phyloP scores from a whole-genome alignment of 1,140 invertebrate genomes.

The Hetaerina americana region DNA sequence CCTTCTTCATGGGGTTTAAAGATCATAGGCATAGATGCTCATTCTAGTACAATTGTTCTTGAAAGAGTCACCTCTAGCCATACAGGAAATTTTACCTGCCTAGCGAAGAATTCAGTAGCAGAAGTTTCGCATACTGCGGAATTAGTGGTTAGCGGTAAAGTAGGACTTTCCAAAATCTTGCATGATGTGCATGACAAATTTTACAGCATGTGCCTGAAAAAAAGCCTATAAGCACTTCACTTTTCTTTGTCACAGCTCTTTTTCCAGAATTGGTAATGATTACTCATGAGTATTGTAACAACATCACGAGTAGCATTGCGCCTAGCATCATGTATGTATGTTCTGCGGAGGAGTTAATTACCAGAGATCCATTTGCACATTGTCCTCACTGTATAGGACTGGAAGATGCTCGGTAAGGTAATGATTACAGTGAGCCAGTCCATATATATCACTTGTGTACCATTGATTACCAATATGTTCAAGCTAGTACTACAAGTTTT shows the following conservation, averaged over 20 bases:
- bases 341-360: not conserved
- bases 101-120: conserved; percentile 23
- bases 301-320: not conserved
- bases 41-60: conserved; percentile 32
- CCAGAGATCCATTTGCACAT: not conserved
- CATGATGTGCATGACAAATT: not conserved
- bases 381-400: not conserved
- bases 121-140: conserved; percentile 18
- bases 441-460: not conserved
- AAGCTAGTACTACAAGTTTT: not conserved
- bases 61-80: conserved; percentile 25
- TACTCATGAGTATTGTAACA: not conserved
- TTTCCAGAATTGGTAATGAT: not conserved
- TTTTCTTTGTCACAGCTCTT: not conserved
- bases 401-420: not conserved
- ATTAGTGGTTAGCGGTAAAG: conserved; percentile 33
- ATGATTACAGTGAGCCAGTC: not conserved
- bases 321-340: not conserved
- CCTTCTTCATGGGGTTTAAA: conserved; percentile 1
- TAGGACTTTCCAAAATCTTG: not conserved
- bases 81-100: conserved; percentile 29
- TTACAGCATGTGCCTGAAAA: not conserved
- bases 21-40: conserved; percentile 22
- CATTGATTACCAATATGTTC: not conserved
- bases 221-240: not conserved